Percentiles rank a stretch among this genome's conserved stretches.
Evolutionary conservation across 2,888 invertebrate genomes (phyloP).

Genomic region (Campaea margaritaria): DNA sequence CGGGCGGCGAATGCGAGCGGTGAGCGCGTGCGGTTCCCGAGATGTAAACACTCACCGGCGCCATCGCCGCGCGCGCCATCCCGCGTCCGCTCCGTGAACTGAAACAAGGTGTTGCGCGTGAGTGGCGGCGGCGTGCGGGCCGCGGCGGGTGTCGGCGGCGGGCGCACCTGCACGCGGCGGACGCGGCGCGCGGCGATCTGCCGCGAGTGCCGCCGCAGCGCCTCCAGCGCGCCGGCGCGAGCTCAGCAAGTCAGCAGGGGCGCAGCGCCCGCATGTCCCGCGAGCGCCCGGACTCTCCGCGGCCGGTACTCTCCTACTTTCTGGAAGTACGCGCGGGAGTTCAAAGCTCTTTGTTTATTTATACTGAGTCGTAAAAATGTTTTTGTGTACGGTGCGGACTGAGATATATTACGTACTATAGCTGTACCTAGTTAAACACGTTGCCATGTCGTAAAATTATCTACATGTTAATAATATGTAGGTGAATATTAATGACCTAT

Average conservation of each 20-base stretch:
- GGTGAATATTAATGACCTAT: constrained; percentile 2
- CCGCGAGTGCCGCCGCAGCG: constrained; percentile 93
- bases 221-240: constrained; percentile 85
- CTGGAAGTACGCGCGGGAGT: constrained; percentile 47
- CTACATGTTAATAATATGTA: constrained; percentile 39
- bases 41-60: constrained; percentile 68
- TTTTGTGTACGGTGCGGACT: constrained; percentile 40
- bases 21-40: constrained; percentile 36
- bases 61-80: constrained; percentile 76
- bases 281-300: constrained; percentile 48
- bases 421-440: constrained; percentile 21
- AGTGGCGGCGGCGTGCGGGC: constrained; percentile 28
- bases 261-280: constrained; percentile 22
- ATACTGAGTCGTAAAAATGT: constrained; percentile 60
- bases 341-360: constrained; percentile 59
- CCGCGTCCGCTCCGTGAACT: constrained; percentile 79
- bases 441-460: constrained; percentile 45
- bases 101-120: constrained; percentile 58
- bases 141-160: constrained; percentile 42
- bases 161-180: constrained; percentile 92
- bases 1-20: constrained; percentile 47
- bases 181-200: constrained; percentile 93
- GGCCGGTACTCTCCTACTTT: constrained; percentile 22
- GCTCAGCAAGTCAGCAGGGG: constrained; percentile 21
- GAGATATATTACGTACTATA: no score